These are phyloP conservation scores for Callocephalon fimbriatum DNA, from an alignment of 2,113 vertebrate species.

Conservation along the genomic window DNA sequence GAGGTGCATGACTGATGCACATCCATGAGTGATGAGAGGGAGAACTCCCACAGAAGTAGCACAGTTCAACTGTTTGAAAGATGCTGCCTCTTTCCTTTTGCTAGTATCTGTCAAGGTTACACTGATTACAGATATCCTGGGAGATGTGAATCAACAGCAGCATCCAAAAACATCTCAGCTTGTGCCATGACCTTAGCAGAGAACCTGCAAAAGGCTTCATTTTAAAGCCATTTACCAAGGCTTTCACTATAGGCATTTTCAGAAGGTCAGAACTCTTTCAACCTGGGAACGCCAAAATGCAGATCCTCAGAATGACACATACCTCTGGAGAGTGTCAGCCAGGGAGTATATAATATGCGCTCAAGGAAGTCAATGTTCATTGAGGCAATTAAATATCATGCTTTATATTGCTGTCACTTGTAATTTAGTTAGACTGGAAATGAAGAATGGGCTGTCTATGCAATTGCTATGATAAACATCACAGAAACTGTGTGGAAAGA, in stretches of 20 bases:
- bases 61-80: not conserved
- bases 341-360: not conserved
- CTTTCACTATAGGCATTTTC: not conserved
- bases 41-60: not conserved
- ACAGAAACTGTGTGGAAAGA: not conserved
- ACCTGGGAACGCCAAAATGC: not conserved
- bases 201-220: not conserved
- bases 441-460: constrained; percentile 53
- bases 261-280: not conserved
- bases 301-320: not conserved
- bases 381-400: constrained; percentile 58
- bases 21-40: not conserved
- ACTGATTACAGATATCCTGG: not conserved
- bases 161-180: not conserved
- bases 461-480: constrained; percentile 40
- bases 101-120: not conserved
- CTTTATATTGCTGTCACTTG: constrained; percentile 51
- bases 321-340: not conserved
- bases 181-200: not conserved
- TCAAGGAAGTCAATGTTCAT: constrained; percentile 26
- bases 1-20: not conserved
- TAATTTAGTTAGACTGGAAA: constrained; percentile 55
- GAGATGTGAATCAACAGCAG: not conserved
- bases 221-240: not conserved
- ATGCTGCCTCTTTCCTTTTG: not conserved